Evolutionary conservation across 2,113 vertebrate genomes (phyloP).

Genomic region (Oryzias celebensis): DNA sequence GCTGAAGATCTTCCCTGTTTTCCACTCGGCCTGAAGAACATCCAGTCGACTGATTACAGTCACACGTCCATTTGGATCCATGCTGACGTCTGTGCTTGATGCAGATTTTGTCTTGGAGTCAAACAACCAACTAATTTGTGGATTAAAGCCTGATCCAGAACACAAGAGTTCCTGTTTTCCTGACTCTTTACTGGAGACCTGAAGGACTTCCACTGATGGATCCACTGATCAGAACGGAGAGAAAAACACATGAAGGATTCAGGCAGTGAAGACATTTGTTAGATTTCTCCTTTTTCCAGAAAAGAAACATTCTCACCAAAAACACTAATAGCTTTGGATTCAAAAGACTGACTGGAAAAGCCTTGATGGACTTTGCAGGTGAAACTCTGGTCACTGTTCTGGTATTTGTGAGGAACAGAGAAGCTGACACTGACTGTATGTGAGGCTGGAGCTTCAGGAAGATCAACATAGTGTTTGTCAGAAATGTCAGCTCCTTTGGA

Average conservation of each 20-base stretch:
- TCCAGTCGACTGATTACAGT: constrained; percentile 54
- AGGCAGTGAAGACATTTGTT: not conserved
- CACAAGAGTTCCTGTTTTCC: constrained; percentile 54
- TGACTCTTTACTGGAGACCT: constrained; percentile 26
- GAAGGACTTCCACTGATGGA: constrained; percentile 54
- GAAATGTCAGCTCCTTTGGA: not conserved
- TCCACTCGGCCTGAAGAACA: constrained; percentile 55
- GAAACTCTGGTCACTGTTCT: not conserved
- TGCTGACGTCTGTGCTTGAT: not conserved
- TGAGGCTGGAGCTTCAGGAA: constrained; percentile 23
- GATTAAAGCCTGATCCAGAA: constrained; percentile 59
- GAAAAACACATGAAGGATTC: not conserved
- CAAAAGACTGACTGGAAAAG: not conserved
- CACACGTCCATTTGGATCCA: constrained; percentile 48
- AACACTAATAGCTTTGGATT: constrained; percentile 2
- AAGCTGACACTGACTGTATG: constrained; percentile 38
- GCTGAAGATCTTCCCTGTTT: constrained; percentile 36
- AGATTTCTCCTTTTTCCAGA: not conserved
- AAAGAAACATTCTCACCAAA: constrained; percentile 45
- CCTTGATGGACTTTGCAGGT: constrained; percentile 45
- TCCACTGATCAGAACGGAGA: constrained; percentile 35
- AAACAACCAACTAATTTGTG: constrained; percentile 62
- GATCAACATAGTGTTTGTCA: constrained; percentile 19
- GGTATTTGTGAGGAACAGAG: not conserved
- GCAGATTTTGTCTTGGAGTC: not conserved